Evolutionary conservation across 2,797 vertebrate species (phyloP).

Genomic region (Corythornis leucogaster): DNA sequence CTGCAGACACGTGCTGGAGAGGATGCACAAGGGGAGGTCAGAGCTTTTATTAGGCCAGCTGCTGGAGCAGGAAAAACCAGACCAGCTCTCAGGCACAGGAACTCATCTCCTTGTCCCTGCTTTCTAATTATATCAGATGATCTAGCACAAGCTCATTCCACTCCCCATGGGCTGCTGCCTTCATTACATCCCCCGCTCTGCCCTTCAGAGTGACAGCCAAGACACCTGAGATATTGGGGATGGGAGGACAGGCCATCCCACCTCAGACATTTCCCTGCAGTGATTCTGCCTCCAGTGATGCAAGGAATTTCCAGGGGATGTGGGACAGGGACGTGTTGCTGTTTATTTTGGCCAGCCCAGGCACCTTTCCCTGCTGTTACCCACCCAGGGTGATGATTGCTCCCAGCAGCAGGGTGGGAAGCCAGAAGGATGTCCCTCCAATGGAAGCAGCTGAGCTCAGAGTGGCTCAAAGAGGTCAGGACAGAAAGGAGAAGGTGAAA

Average conservation of each 20-base stretch:
- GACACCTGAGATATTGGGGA: neutral
- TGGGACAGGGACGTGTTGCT: neutral
- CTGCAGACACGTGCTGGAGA: neutral
- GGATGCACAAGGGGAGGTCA: neutral
- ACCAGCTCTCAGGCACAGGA: neutral
- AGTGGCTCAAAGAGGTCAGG: neutral
- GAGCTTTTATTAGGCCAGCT: constrained; percentile 44
- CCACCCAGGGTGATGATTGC: neutral
- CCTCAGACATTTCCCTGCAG: neutral
- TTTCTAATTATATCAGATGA: constrained; percentile 59
- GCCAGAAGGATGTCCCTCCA: neutral
- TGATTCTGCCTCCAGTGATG: neutral
- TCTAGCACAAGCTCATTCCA: constrained; percentile 14
- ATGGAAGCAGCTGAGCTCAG: neutral
- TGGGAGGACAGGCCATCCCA: neutral
- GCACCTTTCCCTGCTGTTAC: neutral
- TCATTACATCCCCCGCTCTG: neutral
- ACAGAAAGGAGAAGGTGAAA: neutral
- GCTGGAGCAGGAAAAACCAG: constrained; percentile 10
- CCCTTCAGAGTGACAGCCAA: neutral
- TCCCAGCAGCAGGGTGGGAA: neutral
- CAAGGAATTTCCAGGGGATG: neutral
- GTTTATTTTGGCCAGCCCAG: neutral
- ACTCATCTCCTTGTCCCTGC: constrained; percentile 42
- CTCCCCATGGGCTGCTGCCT: neutral